A percentile compares a stretch with the other conserved stretches of the same genome.
phyloP scores from a whole-genome alignment of 1,140 invertebrate species.

The Zaprionus vittiger region DNA sequence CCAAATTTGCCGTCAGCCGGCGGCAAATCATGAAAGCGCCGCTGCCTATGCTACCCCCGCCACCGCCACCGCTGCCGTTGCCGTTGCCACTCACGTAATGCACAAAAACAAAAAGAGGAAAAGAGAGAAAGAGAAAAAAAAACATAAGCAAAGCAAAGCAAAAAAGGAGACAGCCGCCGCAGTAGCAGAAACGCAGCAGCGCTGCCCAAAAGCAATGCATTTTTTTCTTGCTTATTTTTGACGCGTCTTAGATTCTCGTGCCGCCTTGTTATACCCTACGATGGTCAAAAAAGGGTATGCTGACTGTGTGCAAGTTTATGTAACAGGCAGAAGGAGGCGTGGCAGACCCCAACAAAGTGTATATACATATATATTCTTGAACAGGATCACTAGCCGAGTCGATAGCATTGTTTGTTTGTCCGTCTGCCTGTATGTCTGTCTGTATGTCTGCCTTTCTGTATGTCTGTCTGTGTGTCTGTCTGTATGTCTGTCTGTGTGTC shows the following conservation, averaged over 20 bases:
- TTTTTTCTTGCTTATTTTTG: constrained; percentile 75
- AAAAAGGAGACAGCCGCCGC: constrained; percentile 42
- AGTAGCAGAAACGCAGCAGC: constrained; percentile 42
- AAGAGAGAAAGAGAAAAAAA: constrained; percentile 1
- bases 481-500: too few species aligned
- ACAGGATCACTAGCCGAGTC: too few species aligned
- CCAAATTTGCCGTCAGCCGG: constrained; percentile 60
- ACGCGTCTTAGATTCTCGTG: constrained; percentile 75
- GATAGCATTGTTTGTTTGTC: too few species aligned
- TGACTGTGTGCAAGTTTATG: too few species aligned
- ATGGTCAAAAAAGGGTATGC: too few species aligned
- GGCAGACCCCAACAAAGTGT: too few species aligned
- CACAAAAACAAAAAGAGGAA: constrained; percentile 47
- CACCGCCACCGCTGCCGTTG: constrained; percentile 6
- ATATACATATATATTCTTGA: too few species aligned
- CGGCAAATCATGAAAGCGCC: constrained; percentile 79
- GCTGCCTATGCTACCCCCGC: constrained; percentile 3
- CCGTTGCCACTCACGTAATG: constrained; percentile 27
- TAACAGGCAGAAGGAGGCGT: too few species aligned
- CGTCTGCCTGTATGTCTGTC: too few species aligned
- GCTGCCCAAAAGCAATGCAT: constrained; percentile 57
- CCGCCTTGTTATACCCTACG: background rate
- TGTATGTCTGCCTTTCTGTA: too few species aligned
- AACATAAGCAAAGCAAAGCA: constrained; percentile 28
- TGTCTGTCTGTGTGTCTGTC: too few species aligned